phyloP scores from a whole-genome alignment of 2,888 invertebrate genomes.

The Ophraella communa region DNA sequence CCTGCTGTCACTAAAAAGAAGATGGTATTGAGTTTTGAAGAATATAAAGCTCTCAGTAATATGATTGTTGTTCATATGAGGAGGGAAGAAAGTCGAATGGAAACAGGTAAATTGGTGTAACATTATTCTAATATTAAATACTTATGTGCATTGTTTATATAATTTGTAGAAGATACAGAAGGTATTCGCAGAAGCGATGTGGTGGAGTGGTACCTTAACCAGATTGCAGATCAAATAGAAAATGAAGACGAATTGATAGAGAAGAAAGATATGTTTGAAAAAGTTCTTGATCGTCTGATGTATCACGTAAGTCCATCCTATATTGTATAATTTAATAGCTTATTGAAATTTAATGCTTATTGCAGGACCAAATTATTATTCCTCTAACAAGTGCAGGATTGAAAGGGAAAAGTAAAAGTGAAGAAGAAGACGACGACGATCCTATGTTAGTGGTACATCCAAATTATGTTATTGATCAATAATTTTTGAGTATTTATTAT shows the following conservation, averaged over 20 bases:
- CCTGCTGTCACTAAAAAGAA: constrained; percentile 68
- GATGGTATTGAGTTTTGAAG: constrained; percentile 85
- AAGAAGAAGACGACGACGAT: constrained; percentile 80
- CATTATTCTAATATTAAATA: neutral
- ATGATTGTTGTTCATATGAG: constrained; percentile 91
- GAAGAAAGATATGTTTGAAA: constrained; percentile 88
- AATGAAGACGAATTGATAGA: constrained; percentile 89
- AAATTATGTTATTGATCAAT: constrained; percentile 82
- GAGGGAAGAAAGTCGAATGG: constrained; percentile 76
- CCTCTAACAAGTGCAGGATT: constrained; percentile 67
- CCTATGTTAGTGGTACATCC: constrained; percentile 94
- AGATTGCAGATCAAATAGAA: constrained; percentile 87
- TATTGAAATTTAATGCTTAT: constrained; percentile 35
- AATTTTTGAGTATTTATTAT: neutral
- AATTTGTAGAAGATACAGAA: constrained; percentile 59
- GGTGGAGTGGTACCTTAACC: constrained; percentile 92
- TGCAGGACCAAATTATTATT: constrained; percentile 84
- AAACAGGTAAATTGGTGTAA: constrained; percentile 62
- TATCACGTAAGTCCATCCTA: constrained; percentile 69
- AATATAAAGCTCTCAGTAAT: constrained; percentile 91
- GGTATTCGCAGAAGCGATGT: constrained; percentile 82
- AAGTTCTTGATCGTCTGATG: constrained; percentile 90
- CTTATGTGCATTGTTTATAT: neutral
- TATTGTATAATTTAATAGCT: neutral
- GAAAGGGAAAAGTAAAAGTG: constrained; percentile 62